Conservation (phyloP, 1,140 invertebrate species). For the Homarus americanus region DNA sequence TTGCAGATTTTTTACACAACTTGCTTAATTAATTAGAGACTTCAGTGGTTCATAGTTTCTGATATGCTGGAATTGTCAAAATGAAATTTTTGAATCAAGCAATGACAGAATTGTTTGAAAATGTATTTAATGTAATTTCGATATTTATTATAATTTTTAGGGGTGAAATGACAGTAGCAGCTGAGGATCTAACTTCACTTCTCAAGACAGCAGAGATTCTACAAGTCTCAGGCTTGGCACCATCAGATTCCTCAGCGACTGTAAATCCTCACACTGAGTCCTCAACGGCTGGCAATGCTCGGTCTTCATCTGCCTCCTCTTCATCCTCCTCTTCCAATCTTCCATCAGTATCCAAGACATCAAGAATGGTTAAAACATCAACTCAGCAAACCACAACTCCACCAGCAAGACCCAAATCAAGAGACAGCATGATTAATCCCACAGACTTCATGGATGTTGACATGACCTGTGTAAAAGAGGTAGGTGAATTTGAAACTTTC, state of each 20-base stretch:
- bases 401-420: conserved; percentile 49
- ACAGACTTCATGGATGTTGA: conserved; percentile 66
- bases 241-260: conserved; percentile 56
- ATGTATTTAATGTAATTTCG: too few relatives aligned
- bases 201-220: conserved; percentile 88
- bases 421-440: conserved; percentile 60
- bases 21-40: too few relatives aligned
- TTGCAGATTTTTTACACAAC: too few relatives aligned
- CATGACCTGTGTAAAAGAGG: conserved; percentile 70
- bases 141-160: background rate
- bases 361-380: conserved; percentile 3
- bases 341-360: conserved; percentile 11
- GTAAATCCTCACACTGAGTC: conserved; percentile 47
- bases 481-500: too few relatives aligned
- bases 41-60: too few relatives aligned
- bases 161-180: conserved; percentile 93
- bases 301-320: conserved; percentile 56
- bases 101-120: too few relatives aligned
- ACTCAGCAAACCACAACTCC: conserved; percentile 25
- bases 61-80: too few relatives aligned
- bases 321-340: conserved; percentile 34
- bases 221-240: conserved; percentile 90
- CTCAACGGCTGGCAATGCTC: conserved; percentile 16
- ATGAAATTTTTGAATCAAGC: too few relatives aligned
- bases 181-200: conserved; percentile 91